Evolutionary conservation across 2,113 vertebrate species (phyloP).

Genomic region (Monarcha castaneiventris): DNA sequence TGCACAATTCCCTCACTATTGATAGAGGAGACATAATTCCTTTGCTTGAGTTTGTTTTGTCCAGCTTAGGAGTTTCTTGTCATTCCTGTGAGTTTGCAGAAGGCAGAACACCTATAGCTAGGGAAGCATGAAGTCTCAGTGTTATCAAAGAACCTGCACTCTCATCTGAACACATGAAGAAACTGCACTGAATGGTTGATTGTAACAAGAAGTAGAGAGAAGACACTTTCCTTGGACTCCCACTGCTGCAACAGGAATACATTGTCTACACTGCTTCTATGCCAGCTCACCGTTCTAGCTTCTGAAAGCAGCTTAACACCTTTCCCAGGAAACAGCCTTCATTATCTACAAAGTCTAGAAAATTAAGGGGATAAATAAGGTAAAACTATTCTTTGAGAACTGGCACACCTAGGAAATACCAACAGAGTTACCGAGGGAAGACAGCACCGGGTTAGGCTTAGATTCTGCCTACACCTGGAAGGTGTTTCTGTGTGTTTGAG

Average conservation of each 20-base stretch:
- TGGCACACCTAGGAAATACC: neutral
- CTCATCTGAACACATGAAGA: neutral
- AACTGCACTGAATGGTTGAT: neutral
- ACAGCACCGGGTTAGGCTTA: neutral
- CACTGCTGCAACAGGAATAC: neutral
- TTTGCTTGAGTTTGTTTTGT: neutral
- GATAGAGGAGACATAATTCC: neutral
- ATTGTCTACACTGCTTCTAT: neutral
- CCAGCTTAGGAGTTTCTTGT: neutral
- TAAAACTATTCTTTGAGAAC: neutral
- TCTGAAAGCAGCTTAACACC: neutral
- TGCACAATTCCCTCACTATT: neutral
- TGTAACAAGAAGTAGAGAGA: neutral
- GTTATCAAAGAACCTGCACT: neutral
- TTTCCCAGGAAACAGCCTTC: neutral
- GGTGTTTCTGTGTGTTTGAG: neutral
- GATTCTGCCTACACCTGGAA: neutral
- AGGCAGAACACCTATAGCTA: neutral
- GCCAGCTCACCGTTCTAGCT: neutral
- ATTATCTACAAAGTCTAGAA: neutral
- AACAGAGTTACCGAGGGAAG: neutral
- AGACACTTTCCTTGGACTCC: neutral
- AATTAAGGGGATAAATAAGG: neutral
- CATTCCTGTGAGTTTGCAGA: neutral
- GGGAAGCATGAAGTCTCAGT: neutral